Evolutionary conservation across 2,797 vertebrate species (phyloP).

Genomic region (Amniataba percoides): DNA sequence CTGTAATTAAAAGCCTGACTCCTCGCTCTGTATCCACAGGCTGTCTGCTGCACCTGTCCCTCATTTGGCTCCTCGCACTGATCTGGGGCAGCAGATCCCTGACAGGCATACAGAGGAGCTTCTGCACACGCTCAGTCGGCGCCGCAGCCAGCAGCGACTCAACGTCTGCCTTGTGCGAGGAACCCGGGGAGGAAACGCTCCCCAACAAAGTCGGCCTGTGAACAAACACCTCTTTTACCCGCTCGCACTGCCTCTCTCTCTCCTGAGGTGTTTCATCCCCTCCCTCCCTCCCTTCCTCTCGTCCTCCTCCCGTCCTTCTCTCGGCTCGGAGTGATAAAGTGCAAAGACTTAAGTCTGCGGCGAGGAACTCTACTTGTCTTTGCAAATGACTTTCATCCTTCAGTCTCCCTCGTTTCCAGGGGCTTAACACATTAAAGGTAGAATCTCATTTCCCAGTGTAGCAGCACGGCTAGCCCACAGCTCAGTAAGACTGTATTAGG

Average conservation of each 20-base stretch:
- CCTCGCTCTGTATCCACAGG: slow-evolving; percentile 62
- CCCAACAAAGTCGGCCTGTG: slow-evolving; percentile 67
- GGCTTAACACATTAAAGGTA: slow-evolving; percentile 70
- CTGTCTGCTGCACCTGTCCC: slow-evolving; percentile 78
- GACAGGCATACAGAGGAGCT: slow-evolving; percentile 78
- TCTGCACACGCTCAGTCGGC: slow-evolving; percentile 63
- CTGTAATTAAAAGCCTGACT: slow-evolving; percentile 78
- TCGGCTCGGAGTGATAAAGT: slow-evolving; percentile 59
- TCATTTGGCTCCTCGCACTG: slow-evolving; percentile 63
- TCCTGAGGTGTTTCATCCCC: slow-evolving; percentile 52
- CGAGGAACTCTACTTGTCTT: slow-evolving; percentile 71
- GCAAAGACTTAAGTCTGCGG: slow-evolving; percentile 59
- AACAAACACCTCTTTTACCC: slow-evolving; percentile 78
- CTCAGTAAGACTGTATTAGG: slow-evolving; percentile 48
- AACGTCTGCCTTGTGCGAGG: slow-evolving; percentile 78
- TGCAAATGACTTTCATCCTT: slow-evolving; percentile 77
- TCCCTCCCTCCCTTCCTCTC: background rate
- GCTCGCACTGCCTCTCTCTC: slow-evolving; percentile 37
- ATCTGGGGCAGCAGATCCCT: slow-evolving; percentile 71
- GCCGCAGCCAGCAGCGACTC: slow-evolving; percentile 66
- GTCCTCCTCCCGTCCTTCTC: slow-evolving; percentile 10
- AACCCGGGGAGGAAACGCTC: slow-evolving; percentile 69
- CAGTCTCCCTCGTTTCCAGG: slow-evolving; percentile 63
- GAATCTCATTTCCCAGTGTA: slow-evolving; percentile 54
- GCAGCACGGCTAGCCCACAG: slow-evolving; percentile 39